Evolutionary conservation across 2,888 invertebrate genomes (phyloP), one percentile per base, ranked within the genome.

Genomic region (Agrotis puta): DNA sequence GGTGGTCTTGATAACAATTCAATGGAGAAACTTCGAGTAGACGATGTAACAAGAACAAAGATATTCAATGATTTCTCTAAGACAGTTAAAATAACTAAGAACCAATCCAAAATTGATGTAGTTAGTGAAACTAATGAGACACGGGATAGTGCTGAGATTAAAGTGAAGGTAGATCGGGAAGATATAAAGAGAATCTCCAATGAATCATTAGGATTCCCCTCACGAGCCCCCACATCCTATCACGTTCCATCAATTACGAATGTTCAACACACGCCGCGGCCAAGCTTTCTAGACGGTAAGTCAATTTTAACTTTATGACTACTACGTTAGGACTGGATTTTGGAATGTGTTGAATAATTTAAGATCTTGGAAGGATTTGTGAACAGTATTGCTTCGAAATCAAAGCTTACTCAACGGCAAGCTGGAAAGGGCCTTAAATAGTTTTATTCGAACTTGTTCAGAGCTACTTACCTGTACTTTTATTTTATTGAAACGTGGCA

Each of bases 61-160:
- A 91, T 95, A 81, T 94, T 92, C 70, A 88, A 93, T 62, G 95
- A 95, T 85, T 95, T 94, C 76, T 94, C 92, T 18, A 92, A 93
- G 69, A 95, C 95, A 3, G 90, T 94, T 4, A 92, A 93, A 93
- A 92, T 88, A 88, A 79, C 85, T 64, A 84, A 67, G 22, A 82
- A 79, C 47, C 70, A 72, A 70, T 70, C 77, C 6, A 79, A 77
- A 66, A 64, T 47, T 33, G 75, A 69, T 43, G 57, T 43, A 59
- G 59, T 66, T 14, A 69, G 69, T 59, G 67, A 76, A 33, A 83
- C 78, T 64, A 81, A 72, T 62, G 58, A 62, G 24, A 70, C 57
- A 72, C 66, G 14, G 4, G 53, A 83, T 73, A 79, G 43, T 54
- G 53, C 61, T 67, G 72, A 75, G 6, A 64, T 59, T 47, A 76